Conservation (phyloP, 2,888 invertebrate genomes). For the Cerceris rybyensis region DNA sequence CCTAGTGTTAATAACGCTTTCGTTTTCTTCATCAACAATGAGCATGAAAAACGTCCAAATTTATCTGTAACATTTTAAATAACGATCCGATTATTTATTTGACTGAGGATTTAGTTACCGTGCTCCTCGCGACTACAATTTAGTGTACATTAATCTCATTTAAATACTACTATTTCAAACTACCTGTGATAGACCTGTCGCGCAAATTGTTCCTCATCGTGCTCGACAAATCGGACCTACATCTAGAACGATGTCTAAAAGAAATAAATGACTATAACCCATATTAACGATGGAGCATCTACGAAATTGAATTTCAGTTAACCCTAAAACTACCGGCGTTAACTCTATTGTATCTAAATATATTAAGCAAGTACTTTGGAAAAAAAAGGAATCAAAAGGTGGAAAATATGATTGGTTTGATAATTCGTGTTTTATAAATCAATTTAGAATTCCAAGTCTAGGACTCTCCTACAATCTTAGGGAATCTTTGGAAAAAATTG, state of each 20-base stretch:
- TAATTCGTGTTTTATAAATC: no score
- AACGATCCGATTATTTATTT: slow-evolving; percentile 63
- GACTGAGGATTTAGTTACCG: slow-evolving; percentile 47
- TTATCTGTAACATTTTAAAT: slow-evolving; percentile 19
- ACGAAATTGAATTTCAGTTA: no score
- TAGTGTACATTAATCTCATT: slow-evolving; percentile 64
- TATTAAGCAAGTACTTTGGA: no score
- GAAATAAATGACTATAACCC: slow-evolving; percentile 19
- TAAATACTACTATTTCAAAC: slow-evolving; percentile 62
- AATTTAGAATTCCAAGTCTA: no score
- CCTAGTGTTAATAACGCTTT: not conserved
- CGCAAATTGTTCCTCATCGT: slow-evolving; percentile 23
- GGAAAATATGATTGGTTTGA: no score
- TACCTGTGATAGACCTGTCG: slow-evolving; percentile 17
- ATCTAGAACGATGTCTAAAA: slow-evolving; percentile 34
- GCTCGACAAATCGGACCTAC: slow-evolving; percentile 26
- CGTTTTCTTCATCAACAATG: slow-evolving; percentile 7
- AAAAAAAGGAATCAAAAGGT: no score
- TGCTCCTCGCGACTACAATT: slow-evolving; percentile 44
- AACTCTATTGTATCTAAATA: no score
- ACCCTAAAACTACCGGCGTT: no score
- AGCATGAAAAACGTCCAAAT: slow-evolving; percentile 21
- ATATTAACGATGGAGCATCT: not conserved
- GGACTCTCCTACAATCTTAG: no score
- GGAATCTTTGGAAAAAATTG: no score